Conservation (phyloP, 2,888 invertebrate species). For the Byasa hedistus region DNA sequence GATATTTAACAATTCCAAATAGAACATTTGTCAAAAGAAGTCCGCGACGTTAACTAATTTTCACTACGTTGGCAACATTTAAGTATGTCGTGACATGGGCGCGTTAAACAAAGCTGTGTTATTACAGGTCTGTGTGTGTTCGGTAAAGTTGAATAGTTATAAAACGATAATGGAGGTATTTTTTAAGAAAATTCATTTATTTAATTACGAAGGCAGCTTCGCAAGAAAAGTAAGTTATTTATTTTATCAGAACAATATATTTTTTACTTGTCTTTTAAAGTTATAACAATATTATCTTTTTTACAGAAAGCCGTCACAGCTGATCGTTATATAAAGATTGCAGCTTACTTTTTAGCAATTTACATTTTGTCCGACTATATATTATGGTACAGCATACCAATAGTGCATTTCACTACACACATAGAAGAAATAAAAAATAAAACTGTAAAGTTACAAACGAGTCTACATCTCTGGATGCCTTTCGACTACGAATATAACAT, state of each 20-base stretch:
- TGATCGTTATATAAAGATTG: too few species aligned
- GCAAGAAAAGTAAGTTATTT: not conserved
- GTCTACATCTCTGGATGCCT: conserved; percentile 44
- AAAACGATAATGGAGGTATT: not conserved
- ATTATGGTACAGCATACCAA: conserved; percentile 38
- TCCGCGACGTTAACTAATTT: not conserved
- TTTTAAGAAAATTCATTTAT: not conserved
- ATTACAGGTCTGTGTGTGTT: not conserved
- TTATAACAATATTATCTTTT: too few species aligned
- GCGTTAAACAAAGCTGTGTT: not conserved
- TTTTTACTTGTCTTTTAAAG: too few species aligned
- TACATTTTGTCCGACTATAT: too few species aligned
- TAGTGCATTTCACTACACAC: conserved; percentile 37
- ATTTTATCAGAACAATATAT: too few species aligned
- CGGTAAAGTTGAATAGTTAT: not conserved
- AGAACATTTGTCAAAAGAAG: not conserved
- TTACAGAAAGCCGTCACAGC: too few species aligned
- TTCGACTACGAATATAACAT: conserved; percentile 45
- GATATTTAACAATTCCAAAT: not conserved
- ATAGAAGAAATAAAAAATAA: conserved; percentile 39
- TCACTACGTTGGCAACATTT: not conserved
- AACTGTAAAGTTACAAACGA: conserved; percentile 40
- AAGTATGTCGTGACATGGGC: too few species aligned
- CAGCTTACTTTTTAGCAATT: too few species aligned
- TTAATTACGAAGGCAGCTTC: not conserved